These are phyloP conservation scores for Aegithalos caudatus DNA, from an alignment of 2,113 vertebrate species.

Conservation along the genomic window DNA sequence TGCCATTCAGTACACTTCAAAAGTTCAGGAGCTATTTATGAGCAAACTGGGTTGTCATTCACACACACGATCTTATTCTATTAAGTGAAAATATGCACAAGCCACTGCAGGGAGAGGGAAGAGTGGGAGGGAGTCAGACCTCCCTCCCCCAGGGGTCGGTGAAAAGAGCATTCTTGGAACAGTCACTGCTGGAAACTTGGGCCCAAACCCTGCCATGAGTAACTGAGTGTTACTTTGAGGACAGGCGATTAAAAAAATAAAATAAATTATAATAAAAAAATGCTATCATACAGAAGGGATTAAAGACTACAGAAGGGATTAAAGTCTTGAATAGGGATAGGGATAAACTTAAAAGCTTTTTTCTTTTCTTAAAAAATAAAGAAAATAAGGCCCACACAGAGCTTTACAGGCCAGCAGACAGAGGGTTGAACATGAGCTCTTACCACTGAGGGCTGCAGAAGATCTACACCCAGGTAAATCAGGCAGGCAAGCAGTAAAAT, in stretches of 20 bases:
- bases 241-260: background rate
- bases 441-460: constrained; percentile 61
- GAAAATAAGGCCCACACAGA: background rate
- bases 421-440: constrained; percentile 15
- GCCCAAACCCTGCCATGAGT: background rate
- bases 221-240: background rate
- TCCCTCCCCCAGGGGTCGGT: background rate
- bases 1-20: background rate
- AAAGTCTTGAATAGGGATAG: background rate
- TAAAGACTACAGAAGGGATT: background rate
- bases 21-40: background rate
- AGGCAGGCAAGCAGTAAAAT: constrained; percentile 66
- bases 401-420: background rate
- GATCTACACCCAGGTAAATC: constrained; percentile 52
- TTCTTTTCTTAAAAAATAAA: background rate
- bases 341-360: background rate
- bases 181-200: background rate
- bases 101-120: background rate
- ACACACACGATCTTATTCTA: background rate
- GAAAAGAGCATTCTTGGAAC: background rate
- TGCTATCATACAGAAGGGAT: background rate
- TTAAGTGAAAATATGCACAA: background rate
- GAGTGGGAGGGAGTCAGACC: background rate
- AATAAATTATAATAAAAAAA: too few relatives aligned
- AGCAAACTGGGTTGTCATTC: background rate